phyloP scores from a whole-genome alignment of 2,113 vertebrate species.

The Oophaga pumilio region DNA sequence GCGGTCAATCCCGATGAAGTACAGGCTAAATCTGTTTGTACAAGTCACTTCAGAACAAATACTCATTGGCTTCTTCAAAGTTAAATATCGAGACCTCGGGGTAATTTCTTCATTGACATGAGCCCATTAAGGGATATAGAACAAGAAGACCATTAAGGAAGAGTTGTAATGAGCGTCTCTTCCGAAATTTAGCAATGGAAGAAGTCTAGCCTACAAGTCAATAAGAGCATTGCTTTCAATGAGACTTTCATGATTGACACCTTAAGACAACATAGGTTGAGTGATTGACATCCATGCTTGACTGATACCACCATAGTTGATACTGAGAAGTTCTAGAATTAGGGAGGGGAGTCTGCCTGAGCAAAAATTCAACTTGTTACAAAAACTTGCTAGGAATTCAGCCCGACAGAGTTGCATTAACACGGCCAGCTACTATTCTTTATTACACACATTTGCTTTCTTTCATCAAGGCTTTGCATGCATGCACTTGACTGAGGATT shows the following conservation, averaged over 20 bases:
- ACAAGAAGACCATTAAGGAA: constrained; percentile 2
- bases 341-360: not conserved
- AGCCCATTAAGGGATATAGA: constrained; percentile 21
- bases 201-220: constrained; percentile 4
- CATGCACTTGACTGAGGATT: constrained; percentile 71
- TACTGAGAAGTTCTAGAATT: not conserved
- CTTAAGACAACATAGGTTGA: not conserved
- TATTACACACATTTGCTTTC: constrained; percentile 61
- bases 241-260: not conserved
- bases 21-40: constrained; percentile 7
- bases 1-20: not conserved
- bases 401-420: constrained; percentile 42
- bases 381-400: constrained; percentile 7
- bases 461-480: constrained; percentile 66
- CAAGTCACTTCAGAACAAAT: constrained; percentile 29
- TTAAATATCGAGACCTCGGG: not conserved
- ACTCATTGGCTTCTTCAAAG: constrained; percentile 2
- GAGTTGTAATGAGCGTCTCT: constrained; percentile 16
- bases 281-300: constrained; percentile 28
- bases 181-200: not conserved
- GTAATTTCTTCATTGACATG: constrained; percentile 17
- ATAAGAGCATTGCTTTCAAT: not conserved
- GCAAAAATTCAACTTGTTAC: constrained; percentile 13
- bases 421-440: constrained; percentile 54
- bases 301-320: constrained; percentile 34